A percentile compares a stretch with the other conserved stretches of the same genome.
These are phyloP conservation scores for Plodia interpunctella DNA, from an alignment of 1,140 invertebrate species.

Conservation along the genomic window DNA sequence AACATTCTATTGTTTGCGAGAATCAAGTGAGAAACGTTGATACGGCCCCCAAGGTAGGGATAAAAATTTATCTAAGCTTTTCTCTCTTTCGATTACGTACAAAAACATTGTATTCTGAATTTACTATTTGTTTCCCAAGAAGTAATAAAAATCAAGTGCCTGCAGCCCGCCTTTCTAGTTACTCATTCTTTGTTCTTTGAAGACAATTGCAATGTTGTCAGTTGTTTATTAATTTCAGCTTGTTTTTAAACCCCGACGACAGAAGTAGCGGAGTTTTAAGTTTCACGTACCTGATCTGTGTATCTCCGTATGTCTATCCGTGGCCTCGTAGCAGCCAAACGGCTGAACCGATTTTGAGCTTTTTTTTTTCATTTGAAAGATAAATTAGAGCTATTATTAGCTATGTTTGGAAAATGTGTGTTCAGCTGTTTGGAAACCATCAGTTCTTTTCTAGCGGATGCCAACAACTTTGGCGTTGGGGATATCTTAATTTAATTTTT, in stretches of 20 bases:
- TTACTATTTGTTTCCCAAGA: background rate
- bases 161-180: background rate
- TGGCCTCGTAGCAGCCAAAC: too few relatives aligned
- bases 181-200: background rate
- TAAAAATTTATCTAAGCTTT: constrained; percentile 7
- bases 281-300: too few relatives aligned
- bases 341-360: too few relatives aligned
- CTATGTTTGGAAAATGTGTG: too few relatives aligned
- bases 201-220: background rate
- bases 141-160: constrained; percentile 3
- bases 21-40: background rate
- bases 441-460: too few relatives aligned
- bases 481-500: too few relatives aligned
- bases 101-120: constrained; percentile 3
- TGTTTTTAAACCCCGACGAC: background rate
- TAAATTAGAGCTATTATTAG: too few relatives aligned
- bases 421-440: too few relatives aligned
- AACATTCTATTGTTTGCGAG: background rate
- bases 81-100: constrained; percentile 4
- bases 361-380: too few relatives aligned
- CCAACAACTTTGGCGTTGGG: too few relatives aligned
- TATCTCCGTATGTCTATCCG: too few relatives aligned
- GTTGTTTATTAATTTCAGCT: background rate
- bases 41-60: background rate
- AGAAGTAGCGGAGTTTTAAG: too few relatives aligned